Base-by-base conservation (phyloP, 2,888 invertebrate genomes). In the Amphipoea lucens region DNA sequence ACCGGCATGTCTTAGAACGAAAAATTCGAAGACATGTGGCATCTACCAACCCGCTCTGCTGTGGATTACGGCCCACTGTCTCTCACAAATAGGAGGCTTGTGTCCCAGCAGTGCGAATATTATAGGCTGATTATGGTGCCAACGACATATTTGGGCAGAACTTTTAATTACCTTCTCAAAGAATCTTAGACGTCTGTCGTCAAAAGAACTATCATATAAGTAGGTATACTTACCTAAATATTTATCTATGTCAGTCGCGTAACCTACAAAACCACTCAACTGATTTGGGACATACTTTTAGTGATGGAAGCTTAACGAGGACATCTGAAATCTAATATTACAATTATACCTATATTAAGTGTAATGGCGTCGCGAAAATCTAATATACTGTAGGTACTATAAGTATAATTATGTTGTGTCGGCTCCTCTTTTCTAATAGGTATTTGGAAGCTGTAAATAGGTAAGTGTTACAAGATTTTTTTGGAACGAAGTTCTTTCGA, bases 201-300 rank as follows among this genome's bases (percentile, higher is more conserved):
- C 62, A 76, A 69, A 29, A 67, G 54, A 78, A 67, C 60, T 62
- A 54, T n/a, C 5, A 48, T 48, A 17, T 11, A n/a, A 6, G 7
- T 11, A n/a, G 4, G 7, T 42, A 51, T 42, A 42, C 51, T 17
- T n/a, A 40, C 48, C 0, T 48, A 14, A 12, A 6, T 65, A 23
- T 20, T 14, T 62, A 68, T 29, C 17, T 76, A 36, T 63, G 20
- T 78, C 12, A 70, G 63, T 75, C 23, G 17, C 14, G 40, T 82
- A 77, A 81, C 85, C 79, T 76, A 86, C 66, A 78, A 74, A 87
- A 77, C 82, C 87, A 84, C 85, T 87, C 76, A 85, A 80, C 69
- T 74, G 82, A 80, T 87, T 85, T 78, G 71, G 79, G 54, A 74
- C 76, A 79, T 63, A 75, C 79, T 85, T 82, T 82, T 68, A 80